Evolutionary conservation across 1,140 invertebrate genomes (phyloP).

Genomic region (Lethrus apterus): DNA sequence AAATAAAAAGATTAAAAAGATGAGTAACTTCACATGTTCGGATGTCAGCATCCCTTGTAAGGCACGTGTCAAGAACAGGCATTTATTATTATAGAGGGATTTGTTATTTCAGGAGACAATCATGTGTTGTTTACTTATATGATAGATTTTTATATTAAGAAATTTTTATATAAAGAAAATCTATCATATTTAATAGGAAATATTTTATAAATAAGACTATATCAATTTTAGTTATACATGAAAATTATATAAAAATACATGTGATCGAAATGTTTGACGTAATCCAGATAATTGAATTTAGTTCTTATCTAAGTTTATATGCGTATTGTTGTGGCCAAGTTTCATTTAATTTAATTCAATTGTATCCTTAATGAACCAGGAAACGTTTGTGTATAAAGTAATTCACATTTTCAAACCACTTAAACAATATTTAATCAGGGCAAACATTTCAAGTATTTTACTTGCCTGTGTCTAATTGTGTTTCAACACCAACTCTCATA

Average conservation of each 20-base stretch:
- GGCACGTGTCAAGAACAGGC: conserved; percentile 17
- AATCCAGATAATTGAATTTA: too few species aligned
- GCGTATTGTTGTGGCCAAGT: too few species aligned
- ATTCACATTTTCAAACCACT: not conserved
- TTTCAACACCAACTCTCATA: conserved; percentile 19
- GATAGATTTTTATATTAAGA: not conserved
- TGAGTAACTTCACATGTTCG: conserved; percentile 21
- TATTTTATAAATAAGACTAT: too few species aligned
- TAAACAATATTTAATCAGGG: not conserved
- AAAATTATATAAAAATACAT: too few species aligned
- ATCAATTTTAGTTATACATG: too few species aligned
- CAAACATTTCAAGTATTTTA: too few species aligned
- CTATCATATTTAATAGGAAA: too few species aligned
- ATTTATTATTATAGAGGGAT: conserved; percentile 1
- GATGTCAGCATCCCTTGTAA: conserved; percentile 15
- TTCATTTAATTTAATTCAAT: too few species aligned
- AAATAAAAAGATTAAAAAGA: conserved; percentile 25
- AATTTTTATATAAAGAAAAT: not conserved
- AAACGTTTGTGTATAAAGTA: too few species aligned
- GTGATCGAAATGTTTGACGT: too few species aligned
- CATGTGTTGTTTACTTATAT: not conserved
- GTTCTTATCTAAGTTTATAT: too few species aligned
- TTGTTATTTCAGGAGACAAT: not conserved
- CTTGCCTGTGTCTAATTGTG: conserved; percentile 4
- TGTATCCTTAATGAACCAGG: too few species aligned